phyloP scores from a whole-genome alignment of 1,140 invertebrate genomes.

The Mya arenaria region DNA sequence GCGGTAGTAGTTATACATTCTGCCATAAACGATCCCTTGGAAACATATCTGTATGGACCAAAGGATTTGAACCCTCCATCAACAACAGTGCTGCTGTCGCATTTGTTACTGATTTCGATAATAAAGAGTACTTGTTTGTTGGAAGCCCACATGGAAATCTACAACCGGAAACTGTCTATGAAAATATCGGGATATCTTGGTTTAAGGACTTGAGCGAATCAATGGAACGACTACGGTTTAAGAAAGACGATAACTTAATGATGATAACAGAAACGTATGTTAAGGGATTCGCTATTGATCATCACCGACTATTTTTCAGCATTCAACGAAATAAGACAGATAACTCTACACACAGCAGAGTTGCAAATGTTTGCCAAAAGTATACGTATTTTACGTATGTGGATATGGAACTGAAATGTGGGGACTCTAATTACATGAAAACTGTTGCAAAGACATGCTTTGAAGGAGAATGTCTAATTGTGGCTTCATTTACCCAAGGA shows the following conservation, averaged over 20 bases:
- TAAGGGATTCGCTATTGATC: background rate
- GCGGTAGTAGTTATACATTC: background rate
- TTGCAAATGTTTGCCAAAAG: slow-evolving; percentile 32
- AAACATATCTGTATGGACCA: background rate
- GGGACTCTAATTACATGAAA: background rate
- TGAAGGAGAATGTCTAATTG: background rate
- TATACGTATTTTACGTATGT: slow-evolving; percentile 14
- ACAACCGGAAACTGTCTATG: background rate
- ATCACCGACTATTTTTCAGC: slow-evolving; percentile 32
- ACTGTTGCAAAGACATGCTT: background rate
- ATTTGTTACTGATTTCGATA: background rate
- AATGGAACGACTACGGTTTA: too few species aligned
- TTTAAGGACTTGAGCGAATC: background rate
- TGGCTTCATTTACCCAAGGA: background rate
- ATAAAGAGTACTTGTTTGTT: slow-evolving; percentile 3
- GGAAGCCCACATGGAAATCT: slow-evolving; percentile 10
- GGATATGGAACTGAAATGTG: slow-evolving; percentile 39
- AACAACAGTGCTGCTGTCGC: background rate
- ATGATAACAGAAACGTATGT: slow-evolving; percentile 9
- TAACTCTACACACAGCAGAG: too few species aligned
- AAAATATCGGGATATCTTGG: background rate
- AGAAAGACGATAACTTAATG: background rate
- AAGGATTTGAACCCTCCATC: background rate
- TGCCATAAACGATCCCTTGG: background rate
- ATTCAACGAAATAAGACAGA: background rate